Conservation (phyloP, 2,113 vertebrate species). For the Vulpes lagopus region DNA sequence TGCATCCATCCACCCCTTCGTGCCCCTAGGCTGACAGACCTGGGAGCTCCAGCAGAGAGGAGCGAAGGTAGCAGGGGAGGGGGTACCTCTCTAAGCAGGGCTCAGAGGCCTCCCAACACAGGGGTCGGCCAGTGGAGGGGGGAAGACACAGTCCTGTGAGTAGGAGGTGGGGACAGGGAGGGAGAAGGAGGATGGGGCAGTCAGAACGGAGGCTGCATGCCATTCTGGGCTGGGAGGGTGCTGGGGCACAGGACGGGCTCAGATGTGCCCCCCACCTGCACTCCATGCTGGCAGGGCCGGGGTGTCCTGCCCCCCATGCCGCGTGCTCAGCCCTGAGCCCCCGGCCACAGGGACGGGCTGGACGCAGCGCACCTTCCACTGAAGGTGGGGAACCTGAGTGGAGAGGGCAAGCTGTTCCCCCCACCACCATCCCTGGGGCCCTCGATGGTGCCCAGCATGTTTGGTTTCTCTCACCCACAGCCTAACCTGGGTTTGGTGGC, state of each 20-base stretch:
- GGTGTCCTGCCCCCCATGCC: background rate
- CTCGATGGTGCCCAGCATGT: accelerated
- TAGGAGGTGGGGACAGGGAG: background rate
- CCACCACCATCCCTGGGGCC: accelerated
- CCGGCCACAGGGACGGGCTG: background rate
- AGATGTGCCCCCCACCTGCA: accelerated
- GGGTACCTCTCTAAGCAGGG: accelerated
- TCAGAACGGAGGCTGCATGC: background rate
- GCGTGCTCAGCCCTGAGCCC: accelerated
- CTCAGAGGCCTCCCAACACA: background rate
- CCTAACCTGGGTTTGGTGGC: background rate
- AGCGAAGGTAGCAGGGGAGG: too few species aligned
- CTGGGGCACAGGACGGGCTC: background rate
- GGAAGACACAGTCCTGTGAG: too few species aligned
- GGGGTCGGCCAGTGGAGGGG: background rate
- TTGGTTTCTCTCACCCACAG: background rate
- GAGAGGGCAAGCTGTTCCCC: accelerated
- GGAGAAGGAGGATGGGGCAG: background rate
- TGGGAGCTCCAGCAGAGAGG: background rate
- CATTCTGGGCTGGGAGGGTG: background rate
- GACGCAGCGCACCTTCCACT: accelerated
- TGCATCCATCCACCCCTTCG: background rate
- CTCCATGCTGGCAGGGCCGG: accelerated
- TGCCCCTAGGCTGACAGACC: background rate
- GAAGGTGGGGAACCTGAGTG: accelerated